These are phyloP conservation scores for Himalopsyche japonica DNA, from an alignment of 2,888 invertebrate species.

Conservation along the genomic window DNA sequence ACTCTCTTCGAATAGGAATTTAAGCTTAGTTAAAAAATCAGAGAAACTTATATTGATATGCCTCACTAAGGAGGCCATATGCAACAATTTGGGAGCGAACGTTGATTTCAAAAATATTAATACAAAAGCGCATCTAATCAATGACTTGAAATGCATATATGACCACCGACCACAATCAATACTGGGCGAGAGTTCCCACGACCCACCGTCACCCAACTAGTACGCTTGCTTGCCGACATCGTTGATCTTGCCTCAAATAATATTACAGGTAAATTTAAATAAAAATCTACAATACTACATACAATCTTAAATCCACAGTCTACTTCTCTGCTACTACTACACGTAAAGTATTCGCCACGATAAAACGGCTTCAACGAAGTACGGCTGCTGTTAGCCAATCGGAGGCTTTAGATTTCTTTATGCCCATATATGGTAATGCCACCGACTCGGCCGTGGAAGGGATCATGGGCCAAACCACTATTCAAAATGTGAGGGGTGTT, in stretches of 20 bases:
- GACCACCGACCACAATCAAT: slow-evolving; percentile 17
- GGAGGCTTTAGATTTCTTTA: slow-evolving; percentile 67
- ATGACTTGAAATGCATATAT: not conserved
- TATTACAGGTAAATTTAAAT: slow-evolving; percentile 7
- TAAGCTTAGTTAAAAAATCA: too few relatives aligned
- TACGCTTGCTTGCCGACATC: slow-evolving; percentile 2
- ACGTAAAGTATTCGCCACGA: not conserved
- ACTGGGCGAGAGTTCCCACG: not conserved
- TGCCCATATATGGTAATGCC: slow-evolving; percentile 83
- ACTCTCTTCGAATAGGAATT: too few relatives aligned
- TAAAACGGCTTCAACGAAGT: slow-evolving; percentile 15
- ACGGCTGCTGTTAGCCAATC: slow-evolving; percentile 63
- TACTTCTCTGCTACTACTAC: not conserved
- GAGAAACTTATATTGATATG: too few relatives aligned
- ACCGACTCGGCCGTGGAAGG: slow-evolving; percentile 46
- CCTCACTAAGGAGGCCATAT: too few relatives aligned
- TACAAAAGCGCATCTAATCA: too few relatives aligned
- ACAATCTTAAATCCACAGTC: not conserved
- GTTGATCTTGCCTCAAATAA: slow-evolving; percentile 21
- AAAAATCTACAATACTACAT: not conserved
- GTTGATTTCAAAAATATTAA: too few relatives aligned
- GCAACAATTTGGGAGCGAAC: too few relatives aligned
- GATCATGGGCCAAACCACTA: slow-evolving; percentile 24
- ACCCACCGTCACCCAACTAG: not conserved
- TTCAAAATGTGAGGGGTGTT: slow-evolving; percentile 56